A percentile compares a stretch with the other conserved stretches of the same genome.
phyloP scores from a whole-genome alignment of 2,888 invertebrate genomes.

The Diplazon laetatorius region DNA sequence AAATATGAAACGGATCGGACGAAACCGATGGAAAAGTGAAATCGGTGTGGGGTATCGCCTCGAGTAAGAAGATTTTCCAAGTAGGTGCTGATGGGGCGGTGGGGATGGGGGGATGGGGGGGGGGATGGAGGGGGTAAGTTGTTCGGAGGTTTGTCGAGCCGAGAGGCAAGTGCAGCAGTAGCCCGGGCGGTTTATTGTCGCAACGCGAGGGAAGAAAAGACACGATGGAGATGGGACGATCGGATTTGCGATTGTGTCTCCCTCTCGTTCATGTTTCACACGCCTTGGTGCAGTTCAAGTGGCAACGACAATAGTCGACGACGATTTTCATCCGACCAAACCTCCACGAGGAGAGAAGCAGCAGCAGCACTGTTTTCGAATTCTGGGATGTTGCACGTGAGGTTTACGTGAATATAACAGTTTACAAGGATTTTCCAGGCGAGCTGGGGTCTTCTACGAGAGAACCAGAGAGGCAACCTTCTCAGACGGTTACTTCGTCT shows the following conservation, averaged over 20 bases:
- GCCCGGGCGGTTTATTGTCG: neutral
- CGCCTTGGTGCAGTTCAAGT: neutral
- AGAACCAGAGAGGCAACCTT: too few species aligned
- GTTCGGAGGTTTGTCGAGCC: conserved; percentile 5
- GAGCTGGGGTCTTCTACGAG: conserved; percentile 44
- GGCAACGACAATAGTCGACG: neutral
- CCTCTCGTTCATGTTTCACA: neutral
- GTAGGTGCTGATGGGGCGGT: conserved; percentile 14
- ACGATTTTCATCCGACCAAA: conserved; percentile 16
- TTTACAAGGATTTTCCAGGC: conserved; percentile 57
- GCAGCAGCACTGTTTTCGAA: neutral
- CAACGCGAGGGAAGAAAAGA: neutral
- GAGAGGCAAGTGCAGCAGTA: conserved; percentile 7
- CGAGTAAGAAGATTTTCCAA: conserved; percentile 1
- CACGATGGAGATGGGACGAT: neutral
- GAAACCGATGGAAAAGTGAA: conserved; percentile 37
- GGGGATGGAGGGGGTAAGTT: neutral
- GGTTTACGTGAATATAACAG: conserved; percentile 55
- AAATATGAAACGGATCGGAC: neutral
- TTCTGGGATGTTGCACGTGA: conserved; percentile 58
- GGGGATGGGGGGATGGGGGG: too few species aligned
- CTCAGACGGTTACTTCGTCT: neutral
- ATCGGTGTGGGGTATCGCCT: neutral
- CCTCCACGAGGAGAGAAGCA: too few species aligned
- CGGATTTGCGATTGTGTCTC: neutral